Conservation (phyloP, 1,140 invertebrate species). For the Oedothorax gibbosus region DNA sequence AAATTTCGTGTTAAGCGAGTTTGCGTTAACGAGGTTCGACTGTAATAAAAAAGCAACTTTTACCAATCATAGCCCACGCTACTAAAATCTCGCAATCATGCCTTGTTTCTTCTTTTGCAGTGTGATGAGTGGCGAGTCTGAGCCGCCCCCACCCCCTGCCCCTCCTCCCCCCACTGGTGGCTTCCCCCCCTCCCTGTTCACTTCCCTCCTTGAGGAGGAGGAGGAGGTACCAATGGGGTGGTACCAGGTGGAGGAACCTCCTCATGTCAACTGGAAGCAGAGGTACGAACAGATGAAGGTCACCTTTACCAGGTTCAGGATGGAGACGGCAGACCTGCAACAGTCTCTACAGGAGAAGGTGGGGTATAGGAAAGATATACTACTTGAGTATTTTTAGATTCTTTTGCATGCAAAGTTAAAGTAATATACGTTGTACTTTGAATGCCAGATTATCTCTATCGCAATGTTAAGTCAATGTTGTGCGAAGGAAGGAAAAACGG, state of each 20-base stretch:
- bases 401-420: too few species aligned
- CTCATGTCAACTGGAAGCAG: constrained; percentile 78
- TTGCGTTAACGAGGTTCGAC: too few species aligned
- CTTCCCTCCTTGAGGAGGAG: constrained; percentile 57
- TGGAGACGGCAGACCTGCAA: constrained; percentile 84
- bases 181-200: constrained; percentile 26
- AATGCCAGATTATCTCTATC: too few species aligned
- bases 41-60: too few species aligned
- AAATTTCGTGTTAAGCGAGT: too few species aligned
- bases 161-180: constrained; percentile 45
- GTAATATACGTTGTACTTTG: too few species aligned
- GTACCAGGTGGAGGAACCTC: constrained; percentile 9
- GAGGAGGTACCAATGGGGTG: constrained; percentile 52
- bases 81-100: too few species aligned
- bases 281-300: constrained; percentile 84
- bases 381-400: too few species aligned
- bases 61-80: too few species aligned
- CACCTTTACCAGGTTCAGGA: constrained; percentile 82
- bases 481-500: too few species aligned
- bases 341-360: constrained; percentile 90
- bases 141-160: constrained; percentile 44
- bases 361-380: background rate
- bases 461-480: too few species aligned
- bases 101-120: too few species aligned
- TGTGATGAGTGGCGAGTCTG: constrained; percentile 6